Evolutionary conservation across 2,113 vertebrate species (phyloP), one percentile per base, ranked within the genome.

Genomic region (Rostratula benghalensis): DNA sequence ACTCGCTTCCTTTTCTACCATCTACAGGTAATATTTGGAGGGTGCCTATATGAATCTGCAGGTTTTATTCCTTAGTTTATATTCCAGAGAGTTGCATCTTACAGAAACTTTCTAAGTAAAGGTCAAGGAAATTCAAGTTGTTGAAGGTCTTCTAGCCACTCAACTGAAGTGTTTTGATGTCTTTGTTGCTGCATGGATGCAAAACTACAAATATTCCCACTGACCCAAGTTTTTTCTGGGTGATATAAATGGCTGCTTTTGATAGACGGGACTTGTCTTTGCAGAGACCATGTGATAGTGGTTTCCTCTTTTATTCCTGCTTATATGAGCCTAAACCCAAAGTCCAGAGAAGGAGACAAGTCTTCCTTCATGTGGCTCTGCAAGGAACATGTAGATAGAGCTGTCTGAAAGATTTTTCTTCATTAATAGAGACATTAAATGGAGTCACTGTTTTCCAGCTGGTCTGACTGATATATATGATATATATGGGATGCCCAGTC

Each of bases 201-300:
- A 64, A 93, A 41, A 41, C 48, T 88, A 39, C 35, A 83, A 73
- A 69, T 83, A 88, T 65, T 93, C 31, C 45, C 83, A 39, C 41
- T 59, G 83, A 61, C n/a, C 27, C 75, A 57, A 3, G 45, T 56
- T 80, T 79, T 35, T 73, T 94, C 57, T 83, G 61, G 37, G 13
- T 74, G n/a, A 83, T 67, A 83, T 31, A 88, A 90, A 31, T 30
- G 41, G 7, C 53, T 93, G 54, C 19, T 93, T 94, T 92, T 88
- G 85, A 92, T 61, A 61, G 54, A 93, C 88, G 82, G 17, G 59
- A 77, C 24, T 24, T 83, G 20, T 94, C 90, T 86, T 94, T 80
- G 63, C 79, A 54, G 82, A 69, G 35, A 68, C 65, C 51, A 13
- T 1, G 3, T 43, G 57, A 37, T 63, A 75, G 61, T 68, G 17